These are phyloP conservation scores for Eristalinus aeneus DNA, from an alignment of 2,888 invertebrate species.

Conservation along the genomic window DNA sequence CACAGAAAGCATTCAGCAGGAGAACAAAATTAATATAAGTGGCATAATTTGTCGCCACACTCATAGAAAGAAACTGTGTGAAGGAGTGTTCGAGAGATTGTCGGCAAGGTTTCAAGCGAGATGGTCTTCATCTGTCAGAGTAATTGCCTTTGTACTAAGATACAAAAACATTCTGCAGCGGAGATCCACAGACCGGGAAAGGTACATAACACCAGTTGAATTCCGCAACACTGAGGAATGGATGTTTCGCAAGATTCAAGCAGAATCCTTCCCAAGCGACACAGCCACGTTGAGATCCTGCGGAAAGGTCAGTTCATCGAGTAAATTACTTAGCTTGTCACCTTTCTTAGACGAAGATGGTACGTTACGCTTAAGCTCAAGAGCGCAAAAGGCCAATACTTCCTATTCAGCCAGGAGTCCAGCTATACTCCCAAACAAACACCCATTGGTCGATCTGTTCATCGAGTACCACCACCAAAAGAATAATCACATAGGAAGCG, in stretches of 20 bases:
- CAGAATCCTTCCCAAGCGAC: background rate
- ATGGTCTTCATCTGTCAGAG: background rate
- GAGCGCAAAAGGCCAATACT: background rate
- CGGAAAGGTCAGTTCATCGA: background rate
- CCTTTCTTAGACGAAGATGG: conserved; percentile 4
- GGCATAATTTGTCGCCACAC: background rate
- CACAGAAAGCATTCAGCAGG: background rate
- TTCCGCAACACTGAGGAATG: background rate
- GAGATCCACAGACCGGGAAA: background rate
- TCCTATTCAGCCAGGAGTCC: conserved; percentile 4
- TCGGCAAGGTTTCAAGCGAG: background rate
- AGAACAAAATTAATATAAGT: background rate
- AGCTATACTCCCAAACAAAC: background rate
- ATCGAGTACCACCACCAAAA: no score
- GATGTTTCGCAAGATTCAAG: conserved; percentile 9
- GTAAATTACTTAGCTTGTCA: background rate
- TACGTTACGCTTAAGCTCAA: background rate
- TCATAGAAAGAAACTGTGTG: background rate
- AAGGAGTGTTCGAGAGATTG: background rate
- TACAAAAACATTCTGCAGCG: background rate
- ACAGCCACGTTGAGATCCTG: background rate
- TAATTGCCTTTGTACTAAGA: background rate
- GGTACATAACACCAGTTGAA: background rate
- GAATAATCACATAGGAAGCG: background rate
- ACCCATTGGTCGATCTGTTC: no score